Evolutionary conservation across 2,888 invertebrate genomes (phyloP).

Genomic region (Morpho deidamia): DNA sequence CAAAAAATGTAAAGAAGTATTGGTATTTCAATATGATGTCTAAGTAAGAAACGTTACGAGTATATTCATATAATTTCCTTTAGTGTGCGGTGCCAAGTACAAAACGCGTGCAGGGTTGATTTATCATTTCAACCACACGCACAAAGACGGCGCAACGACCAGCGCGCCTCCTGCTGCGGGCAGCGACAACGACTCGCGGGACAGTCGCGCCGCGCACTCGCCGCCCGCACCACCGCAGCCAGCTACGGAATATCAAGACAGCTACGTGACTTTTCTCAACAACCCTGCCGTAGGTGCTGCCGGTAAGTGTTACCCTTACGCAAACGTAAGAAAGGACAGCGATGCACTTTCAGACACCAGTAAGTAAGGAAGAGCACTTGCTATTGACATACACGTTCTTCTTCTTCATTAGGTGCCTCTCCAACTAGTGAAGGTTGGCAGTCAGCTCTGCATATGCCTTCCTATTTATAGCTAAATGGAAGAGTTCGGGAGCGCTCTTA

Average conservation of each 20-base stretch:
- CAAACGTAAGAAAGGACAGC: too few species aligned
- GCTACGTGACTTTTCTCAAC: conserved; percentile 83
- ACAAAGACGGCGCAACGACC: conserved; percentile 75
- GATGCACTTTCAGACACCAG: too few species aligned
- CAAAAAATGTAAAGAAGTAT: too few species aligned
- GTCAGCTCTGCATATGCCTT: too few species aligned
- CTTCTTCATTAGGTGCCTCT: too few species aligned
- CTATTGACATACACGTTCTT: too few species aligned
- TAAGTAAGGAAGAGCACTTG: too few species aligned
- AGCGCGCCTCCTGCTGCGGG: conserved; percentile 54
- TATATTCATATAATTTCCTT: background rate
- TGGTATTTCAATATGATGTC: too few species aligned
- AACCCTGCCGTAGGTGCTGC: conserved; percentile 68
- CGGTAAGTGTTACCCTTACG: background rate
- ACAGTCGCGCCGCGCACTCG: conserved; percentile 38
- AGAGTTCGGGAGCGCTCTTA: too few species aligned
- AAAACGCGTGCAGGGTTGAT: conserved; percentile 97
- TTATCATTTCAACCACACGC: conserved; percentile 94
- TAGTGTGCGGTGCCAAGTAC: conserved; percentile 96
- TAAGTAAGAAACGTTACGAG: too few species aligned
- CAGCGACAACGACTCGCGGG: conserved; percentile 42
- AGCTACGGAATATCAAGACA: conserved; percentile 80
- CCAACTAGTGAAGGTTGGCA: too few species aligned
- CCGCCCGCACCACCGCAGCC: conserved; percentile 40
- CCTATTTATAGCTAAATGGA: too few species aligned